These are phyloP conservation scores for Zosterops lateralis DNA, from an alignment of 2,113 vertebrate species.

Conservation along the genomic window DNA sequence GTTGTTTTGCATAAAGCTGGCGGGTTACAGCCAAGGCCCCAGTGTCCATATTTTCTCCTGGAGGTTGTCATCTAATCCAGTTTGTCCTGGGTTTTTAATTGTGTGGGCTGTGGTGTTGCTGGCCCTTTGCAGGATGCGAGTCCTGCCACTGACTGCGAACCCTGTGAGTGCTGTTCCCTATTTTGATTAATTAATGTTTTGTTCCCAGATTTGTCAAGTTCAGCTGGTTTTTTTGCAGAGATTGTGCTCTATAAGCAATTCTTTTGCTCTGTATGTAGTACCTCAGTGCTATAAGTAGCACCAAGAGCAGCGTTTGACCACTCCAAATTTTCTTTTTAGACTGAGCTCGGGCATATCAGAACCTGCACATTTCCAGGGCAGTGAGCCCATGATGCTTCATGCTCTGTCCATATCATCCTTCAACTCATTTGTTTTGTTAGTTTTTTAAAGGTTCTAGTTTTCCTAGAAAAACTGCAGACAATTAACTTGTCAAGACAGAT, in stretches of 20 bases:
- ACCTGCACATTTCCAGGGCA: not conserved
- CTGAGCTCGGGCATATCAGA: not conserved
- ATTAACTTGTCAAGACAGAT: constrained; percentile 11
- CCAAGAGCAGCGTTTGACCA: not conserved
- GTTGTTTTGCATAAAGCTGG: not conserved
- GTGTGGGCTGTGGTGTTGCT: not conserved
- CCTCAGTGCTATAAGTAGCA: not conserved
- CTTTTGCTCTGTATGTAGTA: not conserved
- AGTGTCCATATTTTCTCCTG: not conserved
- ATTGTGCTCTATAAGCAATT: not conserved
- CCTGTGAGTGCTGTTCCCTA: not conserved
- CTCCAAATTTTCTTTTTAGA: not conserved
- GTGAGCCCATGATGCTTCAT: rapidly evolving
- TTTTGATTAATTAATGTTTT: constrained; percentile 47
- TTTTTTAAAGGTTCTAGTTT: constrained; percentile 35
- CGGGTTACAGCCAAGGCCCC: not conserved
- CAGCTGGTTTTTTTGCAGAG: not conserved
- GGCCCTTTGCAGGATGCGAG: not conserved
- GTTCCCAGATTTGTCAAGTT: constrained; percentile 12
- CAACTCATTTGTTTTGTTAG: constrained; percentile 6
- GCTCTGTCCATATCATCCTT: not conserved
- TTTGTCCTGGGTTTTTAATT: not conserved
- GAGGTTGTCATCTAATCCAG: not conserved
- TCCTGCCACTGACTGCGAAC: not conserved
- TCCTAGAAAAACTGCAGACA: constrained; percentile 5